These are phyloP conservation scores for Alouatta palliata DNA, from an alignment of 2,113 vertebrate species.

Conservation along the genomic window DNA sequence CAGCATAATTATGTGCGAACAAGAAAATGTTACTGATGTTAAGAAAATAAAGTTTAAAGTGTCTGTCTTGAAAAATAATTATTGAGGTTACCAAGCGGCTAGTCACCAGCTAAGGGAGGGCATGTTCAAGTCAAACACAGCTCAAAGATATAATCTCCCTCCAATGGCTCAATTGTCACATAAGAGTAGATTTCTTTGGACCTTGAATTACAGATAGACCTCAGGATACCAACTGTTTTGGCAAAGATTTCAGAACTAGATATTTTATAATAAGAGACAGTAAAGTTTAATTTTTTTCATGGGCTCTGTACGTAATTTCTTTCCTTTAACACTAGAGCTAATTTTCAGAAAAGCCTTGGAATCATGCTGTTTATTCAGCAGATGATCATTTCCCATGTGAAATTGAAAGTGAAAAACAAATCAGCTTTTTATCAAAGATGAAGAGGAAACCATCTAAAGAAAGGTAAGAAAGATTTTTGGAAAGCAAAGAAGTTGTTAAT, in stretches of 20 bases:
- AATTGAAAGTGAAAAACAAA: not conserved
- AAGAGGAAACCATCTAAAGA: not conserved
- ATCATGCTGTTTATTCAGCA: not conserved
- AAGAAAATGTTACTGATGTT: constrained; percentile 31
- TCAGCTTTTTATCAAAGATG: not conserved
- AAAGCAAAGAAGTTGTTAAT: not conserved
- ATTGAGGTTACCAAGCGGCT: not conserved
- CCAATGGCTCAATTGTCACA: not conserved
- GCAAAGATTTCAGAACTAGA: not conserved
- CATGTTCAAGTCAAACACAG: not conserved
- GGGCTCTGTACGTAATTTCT: not conserved
- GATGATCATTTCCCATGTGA: not conserved
- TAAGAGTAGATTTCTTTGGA: not conserved
- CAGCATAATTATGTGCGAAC: not conserved
- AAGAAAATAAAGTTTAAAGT: constrained; percentile 33
- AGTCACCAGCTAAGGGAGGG: not conserved
- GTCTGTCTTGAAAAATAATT: constrained; percentile 24
- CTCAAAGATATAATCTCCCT: not conserved
- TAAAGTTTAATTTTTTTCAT: not conserved
- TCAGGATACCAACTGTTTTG: not conserved
- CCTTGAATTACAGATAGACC: not conserved
- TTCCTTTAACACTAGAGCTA: not conserved
- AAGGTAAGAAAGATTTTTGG: not conserved
- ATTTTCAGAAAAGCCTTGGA: not conserved
- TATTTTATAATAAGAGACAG: not conserved